Percentiles rank a stretch among this genome's conserved stretches.
phyloP scores from a whole-genome alignment of 2,113 vertebrate species.

The Sula dactylatra region DNA sequence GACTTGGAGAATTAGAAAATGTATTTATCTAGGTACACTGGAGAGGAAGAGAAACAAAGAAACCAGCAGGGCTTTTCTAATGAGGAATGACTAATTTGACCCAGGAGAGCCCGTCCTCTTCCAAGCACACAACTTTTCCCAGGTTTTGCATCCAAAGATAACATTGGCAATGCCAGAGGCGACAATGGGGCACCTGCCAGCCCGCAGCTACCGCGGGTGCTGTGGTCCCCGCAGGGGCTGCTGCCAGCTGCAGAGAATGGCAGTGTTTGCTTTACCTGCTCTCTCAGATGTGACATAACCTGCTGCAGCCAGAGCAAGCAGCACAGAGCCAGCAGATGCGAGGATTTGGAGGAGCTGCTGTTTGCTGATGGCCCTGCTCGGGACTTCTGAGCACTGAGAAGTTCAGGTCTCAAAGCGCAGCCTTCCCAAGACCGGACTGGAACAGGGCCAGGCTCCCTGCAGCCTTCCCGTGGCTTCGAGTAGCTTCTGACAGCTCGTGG shows the following conservation, averaged over 20 bases:
- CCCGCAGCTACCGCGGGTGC: neutral
- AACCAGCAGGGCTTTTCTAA: constrained; percentile 58
- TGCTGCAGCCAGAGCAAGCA: neutral
- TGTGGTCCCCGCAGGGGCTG: neutral
- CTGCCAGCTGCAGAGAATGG: neutral
- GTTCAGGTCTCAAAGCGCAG: neutral
- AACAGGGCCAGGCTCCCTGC: accelerated
- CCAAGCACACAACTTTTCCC: constrained; percentile 9
- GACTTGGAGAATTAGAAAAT: constrained; percentile 1
- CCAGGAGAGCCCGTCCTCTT: constrained; percentile 45
- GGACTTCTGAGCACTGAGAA: neutral
- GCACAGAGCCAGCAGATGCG: neutral
- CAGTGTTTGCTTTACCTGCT: neutral
- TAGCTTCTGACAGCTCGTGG: neutral
- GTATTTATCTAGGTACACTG: constrained; percentile 37
- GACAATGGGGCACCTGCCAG: neutral
- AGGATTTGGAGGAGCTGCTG: neutral
- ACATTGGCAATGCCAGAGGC: neutral
- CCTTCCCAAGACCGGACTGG: accelerated
- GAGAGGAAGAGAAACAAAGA: constrained; percentile 62
- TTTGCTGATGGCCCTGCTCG: neutral
- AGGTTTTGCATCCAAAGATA: constrained; percentile 31
- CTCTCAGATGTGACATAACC: neutral
- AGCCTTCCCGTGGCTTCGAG: neutral
- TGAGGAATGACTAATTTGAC: constrained; percentile 46